Conservation (phyloP, 2,113 vertebrate genomes). For the Epinephelus moara region DNA sequence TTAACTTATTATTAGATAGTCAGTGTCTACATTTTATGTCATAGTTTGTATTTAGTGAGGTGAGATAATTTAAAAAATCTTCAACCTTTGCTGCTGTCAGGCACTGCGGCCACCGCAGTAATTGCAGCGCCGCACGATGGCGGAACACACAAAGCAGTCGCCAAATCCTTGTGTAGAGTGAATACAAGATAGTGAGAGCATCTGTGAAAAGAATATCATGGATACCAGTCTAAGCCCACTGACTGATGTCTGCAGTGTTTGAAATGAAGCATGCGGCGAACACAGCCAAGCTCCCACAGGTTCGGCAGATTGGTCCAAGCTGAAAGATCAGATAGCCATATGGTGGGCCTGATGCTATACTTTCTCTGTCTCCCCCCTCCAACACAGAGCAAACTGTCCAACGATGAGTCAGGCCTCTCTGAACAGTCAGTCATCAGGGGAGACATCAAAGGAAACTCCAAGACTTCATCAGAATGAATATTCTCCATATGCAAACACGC, state of each 20-base stretch:
- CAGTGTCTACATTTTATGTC: no score
- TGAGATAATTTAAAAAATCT: no score
- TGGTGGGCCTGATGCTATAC: conserved; percentile 66
- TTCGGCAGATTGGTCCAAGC: conserved; percentile 61
- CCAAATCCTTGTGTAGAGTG: no score
- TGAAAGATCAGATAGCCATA: conserved; percentile 73
- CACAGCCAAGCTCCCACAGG: conserved; percentile 63
- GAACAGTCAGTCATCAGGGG: conserved; percentile 41
- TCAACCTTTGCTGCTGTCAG: no score
- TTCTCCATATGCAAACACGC: conserved; percentile 56
- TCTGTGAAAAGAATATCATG: conserved; percentile 25
- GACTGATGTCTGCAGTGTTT: conserved; percentile 52
- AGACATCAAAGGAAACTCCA: conserved; percentile 60
- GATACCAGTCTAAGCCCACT: conserved; percentile 5
- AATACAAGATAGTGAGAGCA: background rate
- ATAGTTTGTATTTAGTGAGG: no score
- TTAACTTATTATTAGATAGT: no score
- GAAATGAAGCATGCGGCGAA: conserved; percentile 57
- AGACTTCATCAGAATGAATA: conserved; percentile 34
- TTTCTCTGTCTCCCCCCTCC: conserved; percentile 14
- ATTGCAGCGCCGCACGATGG: no score
- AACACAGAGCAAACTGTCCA: conserved; percentile 38
- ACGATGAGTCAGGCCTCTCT: conserved; percentile 35
- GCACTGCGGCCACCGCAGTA: no score
- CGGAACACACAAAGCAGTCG: no score